Conservation (phyloP, 2,113 vertebrate genomes). For the Sander vitreus region DNA sequence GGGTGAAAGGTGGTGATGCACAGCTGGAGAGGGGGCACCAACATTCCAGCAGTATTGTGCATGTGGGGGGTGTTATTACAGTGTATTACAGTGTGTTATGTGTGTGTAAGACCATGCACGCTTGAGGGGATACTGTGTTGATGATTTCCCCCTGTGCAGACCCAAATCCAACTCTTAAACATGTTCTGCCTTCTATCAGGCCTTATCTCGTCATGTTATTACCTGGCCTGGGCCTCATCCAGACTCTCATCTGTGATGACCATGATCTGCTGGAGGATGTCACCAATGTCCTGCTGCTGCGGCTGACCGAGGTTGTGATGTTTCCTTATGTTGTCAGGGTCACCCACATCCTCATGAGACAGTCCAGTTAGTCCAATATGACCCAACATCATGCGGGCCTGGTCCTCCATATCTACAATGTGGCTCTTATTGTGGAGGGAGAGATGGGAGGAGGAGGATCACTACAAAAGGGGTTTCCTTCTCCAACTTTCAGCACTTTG, state of each 20-base stretch:
- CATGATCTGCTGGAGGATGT: constrained; percentile 91
- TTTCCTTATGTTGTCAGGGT: constrained; percentile 75
- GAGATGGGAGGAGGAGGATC: neutral
- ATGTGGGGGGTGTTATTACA: neutral
- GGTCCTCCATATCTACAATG: constrained; percentile 80
- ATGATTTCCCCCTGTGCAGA: neutral
- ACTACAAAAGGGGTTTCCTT: neutral
- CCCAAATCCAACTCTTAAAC: constrained; percentile 1
- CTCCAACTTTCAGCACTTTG: constrained; percentile 19
- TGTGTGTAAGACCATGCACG: neutral
- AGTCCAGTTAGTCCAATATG: constrained; percentile 55
- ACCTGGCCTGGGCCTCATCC: constrained; percentile 89
- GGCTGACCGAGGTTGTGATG: constrained; percentile 72
- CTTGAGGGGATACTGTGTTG: neutral
- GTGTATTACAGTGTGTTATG: neutral
- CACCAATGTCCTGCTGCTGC: constrained; percentile 83
- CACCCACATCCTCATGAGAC: constrained; percentile 65
- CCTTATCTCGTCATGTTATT: constrained; percentile 22
- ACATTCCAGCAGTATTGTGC: neutral
- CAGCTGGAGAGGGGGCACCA: neutral
- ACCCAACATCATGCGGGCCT: constrained; percentile 73
- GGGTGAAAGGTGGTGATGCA: constrained; percentile 8
- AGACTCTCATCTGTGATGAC: constrained; percentile 89
- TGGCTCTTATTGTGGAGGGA: constrained; percentile 5
- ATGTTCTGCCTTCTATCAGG: neutral